phyloP scores from a whole-genome alignment of 2,113 vertebrate species.

The Alligator sinensis region DNA sequence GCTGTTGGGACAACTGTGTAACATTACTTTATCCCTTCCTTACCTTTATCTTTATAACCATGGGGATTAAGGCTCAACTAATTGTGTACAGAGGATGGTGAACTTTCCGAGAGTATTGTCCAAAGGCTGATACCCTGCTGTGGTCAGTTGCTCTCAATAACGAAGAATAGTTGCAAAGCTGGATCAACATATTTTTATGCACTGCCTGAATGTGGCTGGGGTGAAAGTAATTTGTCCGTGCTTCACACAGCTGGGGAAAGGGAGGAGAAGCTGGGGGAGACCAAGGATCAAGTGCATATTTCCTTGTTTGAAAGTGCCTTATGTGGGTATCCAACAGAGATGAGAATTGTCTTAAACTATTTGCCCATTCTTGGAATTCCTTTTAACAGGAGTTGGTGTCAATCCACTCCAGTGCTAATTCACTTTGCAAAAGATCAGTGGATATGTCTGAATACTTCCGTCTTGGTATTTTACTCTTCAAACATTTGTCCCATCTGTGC shows the following conservation, averaged over 20 bases:
- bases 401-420: rapidly evolving
- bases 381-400: not conserved
- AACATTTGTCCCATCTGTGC: not conserved
- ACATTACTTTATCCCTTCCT: not conserved
- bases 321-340: not conserved
- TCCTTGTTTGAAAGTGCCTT: not conserved
- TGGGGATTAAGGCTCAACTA: not conserved
- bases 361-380: not conserved
- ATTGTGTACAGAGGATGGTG: not conserved
- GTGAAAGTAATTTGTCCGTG: not conserved
- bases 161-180: not conserved
- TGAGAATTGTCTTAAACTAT: not conserved
- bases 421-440: not conserved
- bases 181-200: not conserved
- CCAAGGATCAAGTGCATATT: not conserved
- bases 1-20: not conserved
- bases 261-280: not conserved
- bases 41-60: not conserved
- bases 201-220: not conserved
- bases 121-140: not conserved
- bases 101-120: not conserved
- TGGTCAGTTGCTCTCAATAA: not conserved
- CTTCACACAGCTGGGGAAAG: too few relatives aligned
- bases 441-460: not conserved
- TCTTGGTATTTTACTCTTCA: not conserved